A percentile compares a stretch with the other conserved stretches of the same genome.
Evolutionary conservation across 2,797 vertebrate species (phyloP).

Genomic region (Coregonus suidteri): DNA sequence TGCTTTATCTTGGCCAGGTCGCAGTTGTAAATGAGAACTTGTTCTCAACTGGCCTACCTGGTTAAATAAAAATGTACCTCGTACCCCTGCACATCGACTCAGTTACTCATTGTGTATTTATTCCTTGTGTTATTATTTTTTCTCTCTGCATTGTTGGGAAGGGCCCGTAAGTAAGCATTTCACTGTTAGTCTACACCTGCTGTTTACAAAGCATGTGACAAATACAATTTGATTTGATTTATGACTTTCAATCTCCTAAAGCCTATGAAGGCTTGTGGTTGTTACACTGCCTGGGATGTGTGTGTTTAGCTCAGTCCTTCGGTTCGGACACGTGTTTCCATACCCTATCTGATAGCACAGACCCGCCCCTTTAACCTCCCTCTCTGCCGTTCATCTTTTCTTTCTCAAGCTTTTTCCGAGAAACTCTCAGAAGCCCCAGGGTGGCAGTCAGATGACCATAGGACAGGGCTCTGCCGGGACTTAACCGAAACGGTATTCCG

Average conservation of each 20-base stretch:
- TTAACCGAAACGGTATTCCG: constrained; percentile 84
- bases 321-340: constrained; percentile 71
- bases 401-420: constrained; percentile 43
- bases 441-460: constrained; percentile 72
- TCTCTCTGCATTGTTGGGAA: no score
- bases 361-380: constrained; percentile 63
- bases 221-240: no score
- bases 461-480: constrained; percentile 73
- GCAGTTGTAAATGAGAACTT: no score
- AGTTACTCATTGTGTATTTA: no score
- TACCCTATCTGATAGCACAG: constrained; percentile 75
- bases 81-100: no score
- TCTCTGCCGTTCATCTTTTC: constrained; percentile 58
- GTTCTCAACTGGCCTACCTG: no score
- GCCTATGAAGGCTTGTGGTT: background rate
- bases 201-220: no score
- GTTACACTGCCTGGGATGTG: background rate
- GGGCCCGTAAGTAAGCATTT: no score
- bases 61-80: no score
- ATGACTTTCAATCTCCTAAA: background rate
- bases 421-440: constrained; percentile 51
- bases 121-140: no score
- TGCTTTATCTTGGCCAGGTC: no score
- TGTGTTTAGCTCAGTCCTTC: constrained; percentile 29
- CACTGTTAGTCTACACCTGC: no score